phyloP scores from a whole-genome alignment of 2,113 vertebrate species.

The Dromiciops gliroides region DNA sequence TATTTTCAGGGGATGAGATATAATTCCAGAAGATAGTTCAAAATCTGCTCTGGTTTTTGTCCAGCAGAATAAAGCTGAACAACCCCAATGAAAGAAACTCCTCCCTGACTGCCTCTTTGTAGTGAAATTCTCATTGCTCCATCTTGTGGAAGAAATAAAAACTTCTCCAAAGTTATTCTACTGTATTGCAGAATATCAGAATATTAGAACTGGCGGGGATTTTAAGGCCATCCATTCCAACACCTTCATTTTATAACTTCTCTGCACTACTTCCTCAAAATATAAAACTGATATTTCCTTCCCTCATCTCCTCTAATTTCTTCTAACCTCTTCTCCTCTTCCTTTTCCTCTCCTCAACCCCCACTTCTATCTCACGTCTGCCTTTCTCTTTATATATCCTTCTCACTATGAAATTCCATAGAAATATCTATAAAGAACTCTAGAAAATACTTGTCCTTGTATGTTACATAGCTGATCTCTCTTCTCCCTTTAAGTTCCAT shows the following conservation, averaged over 20 bases:
- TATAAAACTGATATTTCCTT: background rate
- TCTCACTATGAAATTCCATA: background rate
- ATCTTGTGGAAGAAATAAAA: constrained; percentile 84
- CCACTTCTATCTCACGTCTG: background rate
- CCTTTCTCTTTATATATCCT: background rate
- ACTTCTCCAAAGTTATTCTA: background rate
- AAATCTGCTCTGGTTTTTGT: constrained; percentile 52
- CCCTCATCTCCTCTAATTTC: background rate
- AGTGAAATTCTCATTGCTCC: constrained; percentile 74
- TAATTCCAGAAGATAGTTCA: constrained; percentile 43
- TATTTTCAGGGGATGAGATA: constrained; percentile 3
- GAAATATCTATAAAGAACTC: background rate
- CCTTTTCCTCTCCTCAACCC: background rate
- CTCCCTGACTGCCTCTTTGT: background rate
- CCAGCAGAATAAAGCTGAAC: constrained; percentile 52
- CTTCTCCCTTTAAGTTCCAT: background rate
- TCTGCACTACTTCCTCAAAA: background rate
- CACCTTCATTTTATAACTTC: background rate
- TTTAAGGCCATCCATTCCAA: background rate
- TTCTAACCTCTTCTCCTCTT: background rate
- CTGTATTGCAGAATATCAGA: background rate
- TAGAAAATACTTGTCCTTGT: background rate
- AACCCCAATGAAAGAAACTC: constrained; percentile 48
- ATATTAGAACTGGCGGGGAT: background rate
- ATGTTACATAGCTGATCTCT: background rate